These are phyloP conservation scores for Oplegnathus fasciatus DNA, from an alignment of 2,113 vertebrate genomes.

Conservation along the genomic window DNA sequence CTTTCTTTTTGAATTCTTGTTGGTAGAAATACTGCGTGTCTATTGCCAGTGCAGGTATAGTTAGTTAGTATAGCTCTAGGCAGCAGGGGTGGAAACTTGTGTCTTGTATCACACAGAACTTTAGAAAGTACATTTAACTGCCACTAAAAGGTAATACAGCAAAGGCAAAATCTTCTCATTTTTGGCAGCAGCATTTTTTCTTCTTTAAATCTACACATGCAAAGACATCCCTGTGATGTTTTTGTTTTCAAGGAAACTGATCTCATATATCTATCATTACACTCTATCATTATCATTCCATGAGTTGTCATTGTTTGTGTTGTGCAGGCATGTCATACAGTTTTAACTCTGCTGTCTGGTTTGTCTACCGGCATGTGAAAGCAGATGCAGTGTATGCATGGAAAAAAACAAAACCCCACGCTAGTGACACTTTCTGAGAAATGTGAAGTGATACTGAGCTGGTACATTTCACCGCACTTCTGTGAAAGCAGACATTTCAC, in stretches of 20 bases:
- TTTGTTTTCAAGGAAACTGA: not conserved
- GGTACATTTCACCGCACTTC: constrained; percentile 19
- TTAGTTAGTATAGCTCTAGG: not conserved
- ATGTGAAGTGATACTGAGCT: constrained; percentile 51
- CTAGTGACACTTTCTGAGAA: constrained; percentile 47
- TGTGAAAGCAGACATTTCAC: constrained; percentile 14
- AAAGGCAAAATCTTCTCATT: not conserved
- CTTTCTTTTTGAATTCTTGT: not conserved
- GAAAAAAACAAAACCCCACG: not conserved
- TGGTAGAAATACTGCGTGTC: not conserved
- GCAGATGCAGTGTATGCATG: not conserved
- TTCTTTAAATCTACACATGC: no score
- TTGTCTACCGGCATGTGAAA: constrained; percentile 11
- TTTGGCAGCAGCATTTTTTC: no score
- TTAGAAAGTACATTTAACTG: not conserved
- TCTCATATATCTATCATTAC: not conserved
- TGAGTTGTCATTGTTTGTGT: not conserved
- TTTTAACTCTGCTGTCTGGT: not conserved
- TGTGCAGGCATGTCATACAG: not conserved
- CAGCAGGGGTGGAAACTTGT: not conserved
- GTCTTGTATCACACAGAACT: not conserved
- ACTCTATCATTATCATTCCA: not conserved
- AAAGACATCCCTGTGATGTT: not conserved
- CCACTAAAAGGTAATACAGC: not conserved
- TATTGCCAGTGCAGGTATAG: not conserved